These are phyloP conservation scores for Ictalurus furcatus DNA, from an alignment of 2,113 vertebrate genomes.

Conservation along the genomic window DNA sequence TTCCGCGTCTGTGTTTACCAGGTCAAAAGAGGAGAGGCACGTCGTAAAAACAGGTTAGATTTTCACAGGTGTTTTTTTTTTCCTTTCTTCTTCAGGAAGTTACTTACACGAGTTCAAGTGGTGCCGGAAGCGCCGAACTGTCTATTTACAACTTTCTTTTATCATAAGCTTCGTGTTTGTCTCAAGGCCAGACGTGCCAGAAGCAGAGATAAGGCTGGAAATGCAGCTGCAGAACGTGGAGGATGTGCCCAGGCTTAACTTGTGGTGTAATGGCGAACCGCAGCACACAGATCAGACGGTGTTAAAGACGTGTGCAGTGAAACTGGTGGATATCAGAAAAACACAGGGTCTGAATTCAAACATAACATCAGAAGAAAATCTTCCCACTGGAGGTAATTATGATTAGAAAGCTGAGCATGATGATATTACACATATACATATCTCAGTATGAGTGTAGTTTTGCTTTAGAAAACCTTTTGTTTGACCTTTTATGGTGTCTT, in stretches of 20 bases:
- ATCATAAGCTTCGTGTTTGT: background rate
- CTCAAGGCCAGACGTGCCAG: background rate
- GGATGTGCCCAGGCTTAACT: background rate
- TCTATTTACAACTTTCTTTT: background rate
- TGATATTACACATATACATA: background rate
- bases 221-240: background rate
- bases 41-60: background rate
- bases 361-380: background rate
- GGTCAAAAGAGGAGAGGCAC: background rate
- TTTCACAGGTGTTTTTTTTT: background rate
- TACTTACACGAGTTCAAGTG: too few relatives aligned
- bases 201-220: background rate
- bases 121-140: too few relatives aligned
- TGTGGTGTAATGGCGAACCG: background rate
- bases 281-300: background rate
- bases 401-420: background rate
- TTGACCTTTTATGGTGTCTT: too few relatives aligned
- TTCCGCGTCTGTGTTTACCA: background rate
- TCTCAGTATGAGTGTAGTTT: background rate
- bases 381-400: background rate
- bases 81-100: background rate
- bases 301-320: background rate
- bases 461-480: too few relatives aligned
- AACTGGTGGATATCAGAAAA: slow-evolving; percentile 1
- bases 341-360: background rate